Base-by-base conservation (phyloP, 2,797 vertebrate genomes). In the Sebastes matsubarae region DNA sequence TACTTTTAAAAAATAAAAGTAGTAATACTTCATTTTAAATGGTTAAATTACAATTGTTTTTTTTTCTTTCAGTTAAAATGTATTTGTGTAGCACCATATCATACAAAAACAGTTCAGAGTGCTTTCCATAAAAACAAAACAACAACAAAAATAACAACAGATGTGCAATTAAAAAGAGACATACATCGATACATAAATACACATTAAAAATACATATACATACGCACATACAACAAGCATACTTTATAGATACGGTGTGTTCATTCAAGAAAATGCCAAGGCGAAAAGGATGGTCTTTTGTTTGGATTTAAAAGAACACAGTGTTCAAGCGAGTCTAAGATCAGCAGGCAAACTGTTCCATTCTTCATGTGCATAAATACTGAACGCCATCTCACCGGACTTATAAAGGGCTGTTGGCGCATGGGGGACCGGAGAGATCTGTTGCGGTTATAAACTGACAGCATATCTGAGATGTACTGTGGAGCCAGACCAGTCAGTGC, bases 331-430 rank as follows among this genome's bases (percentile, higher is more conserved):
- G 7, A 46, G 42, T 46, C 42, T 52, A 52, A 52, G 20, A 20
- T n/a, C 50, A 52, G 50, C 18, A 20, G n/a, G 50, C n/a, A 54
- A 54, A 54, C 50, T 54, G 20, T 54, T 54, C 10, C 50, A 22
- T 54, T 1, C 50, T 0, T 54, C n/a, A 54, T 10, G 50, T 50
- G 16, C 46, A 50, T 50, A 50, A 50, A 50, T 50, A 50, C 46
- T 50, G 46, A 50, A 50, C 16, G 18, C 18, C 46, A 50, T 50
- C 18, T 42, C 38, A 42, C 38, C 38, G 14, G 38, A 16, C 38
- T 42, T 42, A 42, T 0, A 42, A 42, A 50, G 18, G 1, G 20
- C 18, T 52, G 0, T 20, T 1, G 20, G 0, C 20, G 8, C 20
- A 52, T 9, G 0, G 50, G 0, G 8, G 46, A 46, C 0, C 1